Percentiles rank a stretch among this genome's conserved stretches.
phyloP scores from a whole-genome alignment of 92 coral and sea anemone species.

The Porites lobata region DNA sequence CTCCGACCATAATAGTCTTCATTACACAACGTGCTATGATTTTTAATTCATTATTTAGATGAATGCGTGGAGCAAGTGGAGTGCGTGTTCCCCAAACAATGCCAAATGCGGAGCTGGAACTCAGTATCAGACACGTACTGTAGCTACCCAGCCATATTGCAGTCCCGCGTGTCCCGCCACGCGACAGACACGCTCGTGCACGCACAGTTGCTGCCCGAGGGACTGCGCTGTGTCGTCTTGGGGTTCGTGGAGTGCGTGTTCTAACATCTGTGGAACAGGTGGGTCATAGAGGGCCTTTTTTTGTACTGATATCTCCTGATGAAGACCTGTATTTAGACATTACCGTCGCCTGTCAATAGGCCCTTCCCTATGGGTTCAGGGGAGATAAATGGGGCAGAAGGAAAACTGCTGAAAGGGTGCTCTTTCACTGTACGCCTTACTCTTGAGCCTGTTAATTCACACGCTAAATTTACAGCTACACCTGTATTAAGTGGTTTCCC shows the following conservation, averaged over 20 bases:
- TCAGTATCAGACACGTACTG: conserved; percentile 69
- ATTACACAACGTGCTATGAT: too few species aligned
- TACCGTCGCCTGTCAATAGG: too few species aligned
- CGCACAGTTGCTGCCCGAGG: conserved; percentile 95
- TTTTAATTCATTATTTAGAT: conserved; percentile 54
- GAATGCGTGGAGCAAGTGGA: conserved; percentile 87
- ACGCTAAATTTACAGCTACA: too few species aligned
- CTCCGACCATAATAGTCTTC: too few species aligned
- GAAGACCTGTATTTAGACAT: too few species aligned
- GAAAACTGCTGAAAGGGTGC: too few species aligned
- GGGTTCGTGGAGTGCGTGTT: conserved; percentile 86
- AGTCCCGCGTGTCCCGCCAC: conserved; percentile 83
- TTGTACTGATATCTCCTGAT: neutral
- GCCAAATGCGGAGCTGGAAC: conserved; percentile 91
- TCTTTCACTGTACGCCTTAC: too few species aligned
- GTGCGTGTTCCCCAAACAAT: conserved; percentile 75
- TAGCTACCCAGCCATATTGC: conserved; percentile 85
- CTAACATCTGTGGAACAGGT: conserved; percentile 93
- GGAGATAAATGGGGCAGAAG: too few species aligned
- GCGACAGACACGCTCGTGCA: conserved; percentile 60
- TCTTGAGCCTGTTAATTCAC: too few species aligned
- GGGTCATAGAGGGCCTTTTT: neutral
- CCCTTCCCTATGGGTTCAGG: too few species aligned
- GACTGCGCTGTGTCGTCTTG: conserved; percentile 82
- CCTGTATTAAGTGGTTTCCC: too few species aligned